Conservation (phyloP, 2,888 invertebrate species). For the Erebia aethiops region DNA sequence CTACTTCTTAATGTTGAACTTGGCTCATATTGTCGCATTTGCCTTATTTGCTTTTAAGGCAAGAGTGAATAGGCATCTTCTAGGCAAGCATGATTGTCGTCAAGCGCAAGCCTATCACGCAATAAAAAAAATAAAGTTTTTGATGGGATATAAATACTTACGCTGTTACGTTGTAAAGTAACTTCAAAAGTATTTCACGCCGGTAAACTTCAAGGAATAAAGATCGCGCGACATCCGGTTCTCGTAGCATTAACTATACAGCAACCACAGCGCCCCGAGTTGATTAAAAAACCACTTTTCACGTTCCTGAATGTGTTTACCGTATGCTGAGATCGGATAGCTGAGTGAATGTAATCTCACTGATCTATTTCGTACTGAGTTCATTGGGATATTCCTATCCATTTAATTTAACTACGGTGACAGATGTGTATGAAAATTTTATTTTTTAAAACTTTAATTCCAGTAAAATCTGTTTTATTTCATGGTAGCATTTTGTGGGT, state of each 20-base stretch:
- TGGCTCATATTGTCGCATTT: no score
- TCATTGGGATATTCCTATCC: constrained; percentile 4
- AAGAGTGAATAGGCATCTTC: no score
- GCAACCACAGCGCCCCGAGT: constrained; percentile 25
- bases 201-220: constrained; percentile 8
- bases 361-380: constrained; percentile 16
- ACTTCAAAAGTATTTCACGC: background rate
- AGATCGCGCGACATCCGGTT: constrained; percentile 18
- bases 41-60: no score
- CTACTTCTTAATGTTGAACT: no score
- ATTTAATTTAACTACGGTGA: constrained; percentile 7
- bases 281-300: constrained; percentile 35
- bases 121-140: no score
- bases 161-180: background rate
- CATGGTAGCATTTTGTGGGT: no score
- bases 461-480: no score
- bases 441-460: no score
- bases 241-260: constrained; percentile 28
- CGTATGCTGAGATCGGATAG: constrained; percentile 23
- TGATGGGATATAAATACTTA: no score
- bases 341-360: constrained; percentile 19
- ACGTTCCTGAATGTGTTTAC: constrained; percentile 12
- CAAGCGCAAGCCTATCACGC: no score
- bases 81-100: no score
- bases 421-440: background rate